Percentiles rank a stretch among this genome's conserved stretches.
These are phyloP conservation scores for Gadopsis marmoratus DNA, from an alignment of 2,797 vertebrate genomes.

Conservation along the genomic window DNA sequence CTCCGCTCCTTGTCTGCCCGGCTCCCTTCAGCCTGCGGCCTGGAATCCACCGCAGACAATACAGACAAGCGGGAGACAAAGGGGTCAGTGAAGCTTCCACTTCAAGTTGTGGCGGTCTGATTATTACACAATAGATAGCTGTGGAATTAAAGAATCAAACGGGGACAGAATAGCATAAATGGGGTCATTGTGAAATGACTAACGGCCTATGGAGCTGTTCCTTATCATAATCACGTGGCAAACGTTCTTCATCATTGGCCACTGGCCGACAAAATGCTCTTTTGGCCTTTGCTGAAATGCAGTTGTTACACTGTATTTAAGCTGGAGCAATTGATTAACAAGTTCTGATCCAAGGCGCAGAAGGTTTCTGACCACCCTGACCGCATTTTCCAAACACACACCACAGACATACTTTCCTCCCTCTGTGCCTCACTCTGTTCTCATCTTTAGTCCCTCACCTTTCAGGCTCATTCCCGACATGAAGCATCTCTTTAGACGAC, in stretches of 20 bases:
- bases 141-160: background rate
- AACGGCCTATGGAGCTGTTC: constrained; percentile 4
- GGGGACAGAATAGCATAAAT: background rate
- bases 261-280: background rate
- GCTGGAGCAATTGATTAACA: constrained; percentile 42
- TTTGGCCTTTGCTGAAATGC: constrained; percentile 33
- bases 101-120: constrained; percentile 24
- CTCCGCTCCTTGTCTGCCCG: constrained; percentile 60
- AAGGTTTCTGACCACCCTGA: constrained; percentile 25
- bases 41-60: constrained; percentile 35
- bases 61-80: background rate
- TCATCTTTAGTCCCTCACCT: constrained; percentile 81
- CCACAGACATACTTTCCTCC: background rate
- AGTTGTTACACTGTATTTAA: constrained; percentile 56
- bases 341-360: constrained; percentile 28
- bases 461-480: constrained; percentile 96
- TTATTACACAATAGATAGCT: constrained; percentile 8
- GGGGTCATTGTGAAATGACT: background rate
- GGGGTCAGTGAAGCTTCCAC: background rate
- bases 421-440: background rate
- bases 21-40: constrained; percentile 79
- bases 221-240: constrained; percentile 37
- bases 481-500: constrained; percentile 93
- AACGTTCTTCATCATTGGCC: constrained; percentile 12
- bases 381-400: constrained; percentile 15